A percentile compares a stretch with the other conserved stretches of the same genome.
Conservation (phyloP, 2,888 invertebrate genomes). For the Drosophila aldrichi region DNA sequence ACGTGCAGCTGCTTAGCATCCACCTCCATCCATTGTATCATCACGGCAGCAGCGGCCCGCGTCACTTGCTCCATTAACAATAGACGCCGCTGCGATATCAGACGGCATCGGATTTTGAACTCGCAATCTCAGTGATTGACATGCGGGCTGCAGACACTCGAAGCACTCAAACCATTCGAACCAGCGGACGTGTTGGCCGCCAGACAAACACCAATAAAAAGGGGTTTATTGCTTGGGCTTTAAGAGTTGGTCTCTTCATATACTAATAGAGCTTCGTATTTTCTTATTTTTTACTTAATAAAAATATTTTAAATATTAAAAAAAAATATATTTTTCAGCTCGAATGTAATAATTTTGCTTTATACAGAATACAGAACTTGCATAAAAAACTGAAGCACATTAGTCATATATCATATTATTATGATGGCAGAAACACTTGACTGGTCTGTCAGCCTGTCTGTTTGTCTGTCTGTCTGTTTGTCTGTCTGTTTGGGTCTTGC, state of each 20-base stretch:
- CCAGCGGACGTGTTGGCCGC: slow-evolving; percentile 45
- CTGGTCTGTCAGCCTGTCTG: slow-evolving; percentile 7
- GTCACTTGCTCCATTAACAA: slow-evolving; percentile 68
- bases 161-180: slow-evolving; percentile 21
- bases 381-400: not conserved
- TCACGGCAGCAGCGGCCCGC: slow-evolving; percentile 54
- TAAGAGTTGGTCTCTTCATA: not conserved
- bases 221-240: slow-evolving; percentile 4
- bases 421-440: slow-evolving; percentile 37
- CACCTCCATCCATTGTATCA: slow-evolving; percentile 19
- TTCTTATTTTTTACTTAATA: too few species aligned
- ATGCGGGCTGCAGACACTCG: slow-evolving; percentile 62
- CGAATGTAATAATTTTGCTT: too few species aligned
- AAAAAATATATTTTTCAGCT: too few species aligned
- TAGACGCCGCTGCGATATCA: slow-evolving; percentile 51
- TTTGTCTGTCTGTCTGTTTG: slow-evolving; percentile 30
- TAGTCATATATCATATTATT: slow-evolving; percentile 53
- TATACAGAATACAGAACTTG: not conserved
- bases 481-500: slow-evolving; percentile 24
- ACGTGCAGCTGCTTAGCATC: slow-evolving; percentile 79
- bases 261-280: not conserved
- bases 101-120: slow-evolving; percentile 39
- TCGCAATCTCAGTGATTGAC: slow-evolving; percentile 75
- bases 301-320: too few species aligned
- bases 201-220: slow-evolving; percentile 41